These are phyloP conservation scores for Nemurella pictetii DNA, from an alignment of 2,888 invertebrate species.

Conservation along the genomic window DNA sequence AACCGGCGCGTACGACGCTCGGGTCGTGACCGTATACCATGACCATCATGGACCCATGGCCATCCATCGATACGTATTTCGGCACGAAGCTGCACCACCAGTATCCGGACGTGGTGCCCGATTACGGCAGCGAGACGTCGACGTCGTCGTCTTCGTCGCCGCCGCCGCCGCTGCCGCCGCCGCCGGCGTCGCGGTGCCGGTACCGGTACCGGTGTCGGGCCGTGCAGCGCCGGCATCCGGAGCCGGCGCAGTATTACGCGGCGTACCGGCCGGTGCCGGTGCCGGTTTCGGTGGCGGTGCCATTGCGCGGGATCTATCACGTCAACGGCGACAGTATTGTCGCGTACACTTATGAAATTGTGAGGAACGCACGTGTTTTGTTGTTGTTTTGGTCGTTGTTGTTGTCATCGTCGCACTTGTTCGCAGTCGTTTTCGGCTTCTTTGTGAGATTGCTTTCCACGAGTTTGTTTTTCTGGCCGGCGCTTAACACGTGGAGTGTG, in stretches of 20 bases:
- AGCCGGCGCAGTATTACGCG: constrained; percentile 12
- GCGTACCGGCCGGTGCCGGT: constrained; percentile 2
- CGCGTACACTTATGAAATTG: constrained; percentile 30
- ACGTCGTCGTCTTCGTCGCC: background rate
- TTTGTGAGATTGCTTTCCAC: background rate
- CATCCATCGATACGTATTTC: constrained; percentile 29
- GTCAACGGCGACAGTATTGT: constrained; percentile 14
- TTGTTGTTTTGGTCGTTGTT: background rate
- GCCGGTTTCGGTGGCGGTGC: background rate
- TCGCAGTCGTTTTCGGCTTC: background rate
- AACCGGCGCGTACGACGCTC: background rate
- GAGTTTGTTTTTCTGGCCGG: background rate
- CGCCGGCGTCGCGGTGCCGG: constrained; percentile 2
- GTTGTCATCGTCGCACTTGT: background rate
- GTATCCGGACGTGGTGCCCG: constrained; percentile 19
- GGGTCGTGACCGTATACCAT: background rate
- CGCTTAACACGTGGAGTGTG: background rate
- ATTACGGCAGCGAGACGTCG: background rate
- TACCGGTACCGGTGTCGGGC: no score
- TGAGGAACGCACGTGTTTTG: background rate
- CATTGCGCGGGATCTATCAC: constrained; percentile 11
- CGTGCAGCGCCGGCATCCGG: background rate
- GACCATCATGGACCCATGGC: constrained; percentile 27
- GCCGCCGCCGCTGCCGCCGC: background rate
- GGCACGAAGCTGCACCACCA: background rate